Evolutionary conservation across 2,888 invertebrate species (phyloP).

Genomic region (Phrixothrix hirtus): DNA sequence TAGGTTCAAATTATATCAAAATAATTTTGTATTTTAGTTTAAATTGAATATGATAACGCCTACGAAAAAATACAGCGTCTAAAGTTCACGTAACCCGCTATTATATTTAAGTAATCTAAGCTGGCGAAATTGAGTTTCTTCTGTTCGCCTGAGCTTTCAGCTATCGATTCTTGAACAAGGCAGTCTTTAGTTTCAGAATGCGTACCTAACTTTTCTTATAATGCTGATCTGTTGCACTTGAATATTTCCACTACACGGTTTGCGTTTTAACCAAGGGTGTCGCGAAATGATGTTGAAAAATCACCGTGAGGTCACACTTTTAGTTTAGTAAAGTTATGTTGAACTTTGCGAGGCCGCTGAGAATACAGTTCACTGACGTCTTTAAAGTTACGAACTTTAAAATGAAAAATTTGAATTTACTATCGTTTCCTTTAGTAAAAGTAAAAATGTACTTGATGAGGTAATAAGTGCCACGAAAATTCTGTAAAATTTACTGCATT

Average conservation of each 20-base stretch:
- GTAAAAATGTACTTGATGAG: constrained; percentile 14
- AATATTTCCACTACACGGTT: constrained; percentile 47
- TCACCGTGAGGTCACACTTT: constrained; percentile 43
- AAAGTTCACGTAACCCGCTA: constrained; percentile 9
- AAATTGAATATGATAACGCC: no score
- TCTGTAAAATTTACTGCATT: no score
- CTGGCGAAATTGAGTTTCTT: constrained; percentile 11
- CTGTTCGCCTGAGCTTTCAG: constrained; percentile 14
- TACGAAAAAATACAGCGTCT: no score
- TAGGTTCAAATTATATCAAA: no score
- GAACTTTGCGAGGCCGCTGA: constrained; percentile 38
- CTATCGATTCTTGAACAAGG: constrained; percentile 11
- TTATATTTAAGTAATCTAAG: constrained; percentile 16
- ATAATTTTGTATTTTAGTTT: no score
- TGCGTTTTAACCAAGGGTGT: constrained; percentile 45
- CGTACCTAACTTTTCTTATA: constrained; percentile 27
- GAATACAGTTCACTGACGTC: constrained; percentile 40
- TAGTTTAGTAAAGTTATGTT: constrained; percentile 40
- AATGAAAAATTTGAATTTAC: constrained; percentile 40
- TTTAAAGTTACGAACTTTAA: constrained; percentile 39
- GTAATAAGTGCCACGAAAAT: no score
- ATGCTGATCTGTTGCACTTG: constrained; percentile 39
- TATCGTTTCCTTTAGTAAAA: constrained; percentile 18
- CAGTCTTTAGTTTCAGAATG: constrained; percentile 22
- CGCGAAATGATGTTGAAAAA: constrained; percentile 48